Conservation (phyloP, 2,888 invertebrate species). For the Harpalus rubripes region DNA sequence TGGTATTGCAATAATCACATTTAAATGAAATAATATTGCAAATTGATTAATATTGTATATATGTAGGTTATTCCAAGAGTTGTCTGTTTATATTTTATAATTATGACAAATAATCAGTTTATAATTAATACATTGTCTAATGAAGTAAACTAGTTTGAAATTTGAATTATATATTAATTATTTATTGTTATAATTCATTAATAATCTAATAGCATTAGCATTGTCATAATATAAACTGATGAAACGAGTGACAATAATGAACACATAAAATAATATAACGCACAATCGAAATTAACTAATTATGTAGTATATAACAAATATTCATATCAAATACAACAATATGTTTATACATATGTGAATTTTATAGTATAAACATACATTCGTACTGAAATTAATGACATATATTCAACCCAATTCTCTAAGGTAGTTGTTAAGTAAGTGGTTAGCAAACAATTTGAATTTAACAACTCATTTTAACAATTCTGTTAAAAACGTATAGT, state of each 20-base stretch:
- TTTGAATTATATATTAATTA: slow-evolving; percentile 12
- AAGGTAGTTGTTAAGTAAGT: no score
- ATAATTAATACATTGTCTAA: slow-evolving; percentile 30
- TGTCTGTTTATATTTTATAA: slow-evolving; percentile 14
- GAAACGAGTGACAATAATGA: slow-evolving; percentile 1
- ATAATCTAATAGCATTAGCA: not conserved
- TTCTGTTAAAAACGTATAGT: no score
- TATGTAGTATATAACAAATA: not conserved
- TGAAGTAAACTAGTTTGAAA: slow-evolving; percentile 22
- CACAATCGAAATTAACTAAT: not conserved
- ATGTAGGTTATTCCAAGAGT: not conserved
- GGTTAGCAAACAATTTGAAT: no score
- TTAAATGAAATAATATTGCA: not conserved
- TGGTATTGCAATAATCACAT: slow-evolving; percentile 12
- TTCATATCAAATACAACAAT: not conserved
- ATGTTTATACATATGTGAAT: not conserved
- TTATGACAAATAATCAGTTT: slow-evolving; percentile 23
- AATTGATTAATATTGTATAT: slow-evolving; percentile 30
- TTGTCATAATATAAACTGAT: not conserved
- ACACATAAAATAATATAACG: not conserved
- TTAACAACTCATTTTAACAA: no score
- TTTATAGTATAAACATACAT: not conserved
- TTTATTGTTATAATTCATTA: not conserved
- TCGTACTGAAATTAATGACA: no score
- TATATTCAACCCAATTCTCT: no score